Conservation (phyloP, 2,797 vertebrate species). For the Liparis tanakae region DNA sequence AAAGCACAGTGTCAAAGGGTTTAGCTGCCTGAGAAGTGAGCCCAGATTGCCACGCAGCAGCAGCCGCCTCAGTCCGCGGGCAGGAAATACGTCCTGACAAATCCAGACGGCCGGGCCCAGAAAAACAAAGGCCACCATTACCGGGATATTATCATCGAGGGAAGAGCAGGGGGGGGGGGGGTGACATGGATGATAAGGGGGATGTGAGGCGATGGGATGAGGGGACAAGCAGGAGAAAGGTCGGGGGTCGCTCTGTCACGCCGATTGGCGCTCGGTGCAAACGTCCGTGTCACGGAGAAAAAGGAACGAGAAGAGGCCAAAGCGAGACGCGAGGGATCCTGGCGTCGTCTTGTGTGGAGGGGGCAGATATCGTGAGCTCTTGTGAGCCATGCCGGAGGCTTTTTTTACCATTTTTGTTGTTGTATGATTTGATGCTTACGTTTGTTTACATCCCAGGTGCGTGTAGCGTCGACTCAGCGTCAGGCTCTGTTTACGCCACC, state of each 20-base stretch:
- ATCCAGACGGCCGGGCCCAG: conserved; percentile 85
- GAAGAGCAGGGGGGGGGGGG: conserved; percentile 52
- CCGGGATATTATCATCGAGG: conserved; percentile 79
- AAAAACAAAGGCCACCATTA: conserved; percentile 90
- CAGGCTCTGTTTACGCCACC: conserved; percentile 65
- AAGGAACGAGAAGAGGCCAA: conserved; percentile 55
- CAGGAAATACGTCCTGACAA: conserved; percentile 95
- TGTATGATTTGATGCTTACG: conserved; percentile 46
- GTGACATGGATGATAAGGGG: conserved; percentile 50
- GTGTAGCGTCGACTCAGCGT: conserved; percentile 60
- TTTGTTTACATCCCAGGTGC: conserved; percentile 79
- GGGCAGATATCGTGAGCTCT: conserved; percentile 73
- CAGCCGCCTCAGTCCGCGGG: conserved; percentile 93
- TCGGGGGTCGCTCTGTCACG: conserved; percentile 79
- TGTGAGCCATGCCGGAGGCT: conserved; percentile 74
- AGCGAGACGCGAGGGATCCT: conserved; percentile 64
- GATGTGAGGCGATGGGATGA: conserved; percentile 39
- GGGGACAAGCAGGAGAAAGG: conserved; percentile 64
- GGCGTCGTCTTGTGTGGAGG: conserved; percentile 70
- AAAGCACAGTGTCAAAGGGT: conserved; percentile 99
- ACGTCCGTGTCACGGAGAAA: conserved; percentile 65
- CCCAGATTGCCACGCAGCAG: conserved; percentile 98
- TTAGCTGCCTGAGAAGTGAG: conserved; percentile 99
- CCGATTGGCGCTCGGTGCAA: conserved; percentile 76
- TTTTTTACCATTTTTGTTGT: conserved; percentile 8